A percentile compares a stretch with the other conserved stretches of the same genome.
phyloP scores from a whole-genome alignment of 1,140 invertebrate species.

The Drosophila ogumai region DNA sequence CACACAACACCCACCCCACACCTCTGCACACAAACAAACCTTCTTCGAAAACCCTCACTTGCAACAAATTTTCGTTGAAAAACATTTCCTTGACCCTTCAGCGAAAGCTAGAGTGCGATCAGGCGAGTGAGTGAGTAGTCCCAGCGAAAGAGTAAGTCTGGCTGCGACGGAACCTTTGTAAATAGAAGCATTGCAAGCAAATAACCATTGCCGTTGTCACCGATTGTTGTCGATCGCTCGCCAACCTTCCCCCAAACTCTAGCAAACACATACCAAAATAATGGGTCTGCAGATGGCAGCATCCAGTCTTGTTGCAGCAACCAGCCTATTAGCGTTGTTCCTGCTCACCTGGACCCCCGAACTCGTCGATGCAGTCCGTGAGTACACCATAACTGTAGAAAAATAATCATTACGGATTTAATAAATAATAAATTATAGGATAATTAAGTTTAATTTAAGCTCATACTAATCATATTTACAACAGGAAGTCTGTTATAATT shows the following conservation, averaged over 20 bases:
- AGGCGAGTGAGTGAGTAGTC: slow-evolving; percentile 27
- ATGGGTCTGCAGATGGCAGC: slow-evolving; percentile 84
- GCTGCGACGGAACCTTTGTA: slow-evolving; percentile 18
- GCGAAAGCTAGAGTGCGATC: slow-evolving; percentile 37
- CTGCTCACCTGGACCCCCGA: slow-evolving; percentile 74
- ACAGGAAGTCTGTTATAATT: background rate
- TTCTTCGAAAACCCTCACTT: slow-evolving; percentile 8
- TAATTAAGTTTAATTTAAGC: slow-evolving; percentile 3
- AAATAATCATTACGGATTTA: background rate
- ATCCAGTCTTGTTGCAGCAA: slow-evolving; percentile 74
- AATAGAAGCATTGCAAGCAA: slow-evolving; percentile 32
- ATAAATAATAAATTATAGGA: background rate
- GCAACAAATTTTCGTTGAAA: slow-evolving; percentile 8
- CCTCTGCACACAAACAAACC: slow-evolving; percentile 22
- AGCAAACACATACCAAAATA: slow-evolving; percentile 54
- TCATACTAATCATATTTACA: background rate
- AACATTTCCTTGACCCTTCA: background rate
- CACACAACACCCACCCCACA: slow-evolving; percentile 14
- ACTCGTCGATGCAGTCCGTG: slow-evolving; percentile 82
- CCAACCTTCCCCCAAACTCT: slow-evolving; percentile 11
- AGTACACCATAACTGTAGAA: slow-evolving; percentile 52
- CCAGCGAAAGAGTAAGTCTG: slow-evolving; percentile 65
- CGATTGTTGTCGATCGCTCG: slow-evolving; percentile 19
- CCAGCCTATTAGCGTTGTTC: slow-evolving; percentile 68
- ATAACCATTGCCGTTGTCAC: slow-evolving; percentile 45